Percentiles rank a stretch among this genome's conserved stretches.
Conservation (phyloP, 2,888 invertebrate genomes). For the Protonemura montana region DNA sequence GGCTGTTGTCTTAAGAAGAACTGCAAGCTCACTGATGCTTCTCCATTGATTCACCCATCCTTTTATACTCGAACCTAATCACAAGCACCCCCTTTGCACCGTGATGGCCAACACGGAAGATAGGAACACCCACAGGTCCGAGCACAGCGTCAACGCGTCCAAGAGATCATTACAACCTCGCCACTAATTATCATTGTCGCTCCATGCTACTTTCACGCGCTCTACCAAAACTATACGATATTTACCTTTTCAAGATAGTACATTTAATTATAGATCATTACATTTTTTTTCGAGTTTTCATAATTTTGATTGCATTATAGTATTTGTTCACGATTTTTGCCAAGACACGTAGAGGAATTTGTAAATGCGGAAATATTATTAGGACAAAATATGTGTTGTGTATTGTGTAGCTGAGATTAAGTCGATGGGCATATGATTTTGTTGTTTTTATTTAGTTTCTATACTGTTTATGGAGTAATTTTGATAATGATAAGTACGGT, state of each 20-base stretch:
- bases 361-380: slow-evolving; percentile 15
- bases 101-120: slow-evolving; percentile 9
- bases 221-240: slow-evolving; percentile 1
- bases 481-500: neutral
- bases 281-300: slow-evolving; percentile 16
- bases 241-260: slow-evolving; percentile 22
- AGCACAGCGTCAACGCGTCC: neutral
- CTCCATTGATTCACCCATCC: neutral
- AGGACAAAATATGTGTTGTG: neutral
- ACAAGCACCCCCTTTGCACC: neutral
- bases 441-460: neutral
- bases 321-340: slow-evolving; percentile 27
- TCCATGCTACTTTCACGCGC: slow-evolving; percentile 32
- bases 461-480: neutral
- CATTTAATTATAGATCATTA: slow-evolving; percentile 22
- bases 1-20: slow-evolving; percentile 22
- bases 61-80: slow-evolving; percentile 41
- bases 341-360: slow-evolving; percentile 12
- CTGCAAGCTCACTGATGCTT: slow-evolving; percentile 40
- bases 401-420: neutral
- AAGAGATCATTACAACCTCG: neutral
- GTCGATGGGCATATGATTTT: neutral
- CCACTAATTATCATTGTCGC: slow-evolving; percentile 17
- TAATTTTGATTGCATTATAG: slow-evolving; percentile 40
- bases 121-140: neutral